Base-by-base conservation (phyloP, 2,888 invertebrate genomes). In the Drosophila setosimentum region DNA sequence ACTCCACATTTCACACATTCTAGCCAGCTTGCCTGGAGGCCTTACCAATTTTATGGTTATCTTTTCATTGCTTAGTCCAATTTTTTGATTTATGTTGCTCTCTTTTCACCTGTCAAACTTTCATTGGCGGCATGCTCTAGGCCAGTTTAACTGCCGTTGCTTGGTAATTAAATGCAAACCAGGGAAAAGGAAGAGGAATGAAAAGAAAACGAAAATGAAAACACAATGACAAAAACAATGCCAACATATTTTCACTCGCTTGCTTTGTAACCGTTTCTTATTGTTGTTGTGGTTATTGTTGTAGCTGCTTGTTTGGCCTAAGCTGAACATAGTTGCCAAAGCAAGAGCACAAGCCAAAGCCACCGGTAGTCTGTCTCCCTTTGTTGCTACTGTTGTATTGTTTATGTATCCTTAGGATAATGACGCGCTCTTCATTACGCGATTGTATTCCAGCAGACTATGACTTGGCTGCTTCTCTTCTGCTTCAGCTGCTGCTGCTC, bases 381-480 rank as follows among this genome's bases (percentile, higher is more conserved):
- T 61, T 35, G 65, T 54, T 69, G 72, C 49, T 68, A 62, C 67
- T 70, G 69, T 78, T 84, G 70, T 89, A 82, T 85, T 87, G 89
- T 76, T 85, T 89, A 78, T 90, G 85, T 82, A 80, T 90, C 77
- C 87, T 68, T 70, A 77, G 87, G 86, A 87, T 90, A 87, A 90
- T 90, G 89, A 89, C 91, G 90, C 88, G 86, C 80, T 80, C 78
- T 87, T 87, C 87, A 90, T 90, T 87, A 90, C 87, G 74, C 82
- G 82, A 76, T 72, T 82, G 73, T 84, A 73, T 49, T 69, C 68
- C 29, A 37, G 65, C 68, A 57, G 78, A 67, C 68, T 67, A 48
- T 64, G 65, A 54, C 49, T 24, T 37, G 35, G 45, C 27, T 66
- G 57, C 60, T 32, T 32, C 59, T 35, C 62, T 66, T 50, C 68